These are phyloP conservation scores for Ramazzottius varieornatus DNA, from an alignment of 2,888 invertebrate species.

Conservation along the genomic window DNA sequence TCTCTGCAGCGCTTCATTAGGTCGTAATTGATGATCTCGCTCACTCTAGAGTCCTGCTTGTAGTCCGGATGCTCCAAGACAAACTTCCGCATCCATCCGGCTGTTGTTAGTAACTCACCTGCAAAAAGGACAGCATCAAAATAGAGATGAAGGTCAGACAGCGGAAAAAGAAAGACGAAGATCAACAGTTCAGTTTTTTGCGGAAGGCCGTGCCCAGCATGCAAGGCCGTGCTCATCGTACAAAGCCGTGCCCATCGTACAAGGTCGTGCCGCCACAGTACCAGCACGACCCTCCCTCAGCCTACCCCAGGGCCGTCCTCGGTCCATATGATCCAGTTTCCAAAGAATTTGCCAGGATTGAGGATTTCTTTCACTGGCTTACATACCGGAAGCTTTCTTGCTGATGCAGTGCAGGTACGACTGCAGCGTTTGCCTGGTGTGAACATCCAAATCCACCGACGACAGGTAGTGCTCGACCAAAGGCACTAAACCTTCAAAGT, in stretches of 20 bases:
- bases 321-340: no score
- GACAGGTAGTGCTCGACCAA: slow-evolving; percentile 75
- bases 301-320: no score
- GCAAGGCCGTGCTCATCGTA: no score
- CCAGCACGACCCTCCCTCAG: no score
- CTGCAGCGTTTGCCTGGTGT: slow-evolving; percentile 84
- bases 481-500: slow-evolving; percentile 78
- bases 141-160: background rate
- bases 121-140: slow-evolving; percentile 19
- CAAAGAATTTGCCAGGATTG: no score
- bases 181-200: no score
- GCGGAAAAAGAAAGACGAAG: no score
- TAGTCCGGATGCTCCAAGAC: slow-evolving; percentile 64
- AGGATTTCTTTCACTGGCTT: no score
- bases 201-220: no score
- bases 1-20: slow-evolving; percentile 28
- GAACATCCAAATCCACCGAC: slow-evolving; percentile 87
- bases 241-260: no score
- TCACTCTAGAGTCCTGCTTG: slow-evolving; percentile 63
- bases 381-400: slow-evolving; percentile 25
- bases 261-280: no score
- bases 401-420: slow-evolving; percentile 77
- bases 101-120: slow-evolving; percentile 72
- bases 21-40: slow-evolving; percentile 68
- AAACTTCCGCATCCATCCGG: slow-evolving; percentile 74